Base-by-base conservation (phyloP, 1,140 invertebrate genomes). In the Parapsyche elsis region DNA sequence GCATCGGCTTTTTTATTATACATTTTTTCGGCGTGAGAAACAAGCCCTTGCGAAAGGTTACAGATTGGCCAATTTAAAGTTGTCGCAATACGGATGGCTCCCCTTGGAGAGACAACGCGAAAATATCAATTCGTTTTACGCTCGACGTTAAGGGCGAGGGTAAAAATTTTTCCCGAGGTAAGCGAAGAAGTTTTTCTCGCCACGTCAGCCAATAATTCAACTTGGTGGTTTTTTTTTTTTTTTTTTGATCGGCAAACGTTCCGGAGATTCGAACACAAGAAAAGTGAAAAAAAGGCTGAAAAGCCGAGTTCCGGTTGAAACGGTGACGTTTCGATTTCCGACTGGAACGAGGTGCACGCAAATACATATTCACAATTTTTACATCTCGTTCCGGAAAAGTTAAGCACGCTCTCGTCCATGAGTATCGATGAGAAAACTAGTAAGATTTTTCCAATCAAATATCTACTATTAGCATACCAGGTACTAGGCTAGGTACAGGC, bases 11-110 rank as follows among this genome's bases (percentile, higher is more conserved):
- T 61, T 61, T 2, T 61, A 16, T 19, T 19, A 7, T 16, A 16
- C 16, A 21, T 61, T 61, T 19, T 57, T 21, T 16, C 57, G 57
- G 57, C 30, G 7, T 7, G 64, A 9, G 10, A 23, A 67, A 67
- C 64, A 16, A 73, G 30, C 38, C 73, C 19, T 38, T 38, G 24
- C 57, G 57, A 77, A 77, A 75, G 71, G 79, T 80, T 74, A 80
- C 79, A 64, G 44, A 80, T 80, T 76, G 79, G 53, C 71, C 79
- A 80, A 80, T 80, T 80, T 80, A 80, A 80, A 80, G 71, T 80
- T 75, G 30, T 46, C 71, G 49, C 57, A 76, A 76, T 64, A 75
- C 70, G 46, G 24, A 79, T 79, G 70, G 67, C 16, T 38, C 70
- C 24, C 24, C 78, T 30, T 46, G 24, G 61, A 57, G 26, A 57